Base-by-base conservation (phyloP, 2,888 invertebrate genomes). In the Zaprionus obscuricornis region DNA sequence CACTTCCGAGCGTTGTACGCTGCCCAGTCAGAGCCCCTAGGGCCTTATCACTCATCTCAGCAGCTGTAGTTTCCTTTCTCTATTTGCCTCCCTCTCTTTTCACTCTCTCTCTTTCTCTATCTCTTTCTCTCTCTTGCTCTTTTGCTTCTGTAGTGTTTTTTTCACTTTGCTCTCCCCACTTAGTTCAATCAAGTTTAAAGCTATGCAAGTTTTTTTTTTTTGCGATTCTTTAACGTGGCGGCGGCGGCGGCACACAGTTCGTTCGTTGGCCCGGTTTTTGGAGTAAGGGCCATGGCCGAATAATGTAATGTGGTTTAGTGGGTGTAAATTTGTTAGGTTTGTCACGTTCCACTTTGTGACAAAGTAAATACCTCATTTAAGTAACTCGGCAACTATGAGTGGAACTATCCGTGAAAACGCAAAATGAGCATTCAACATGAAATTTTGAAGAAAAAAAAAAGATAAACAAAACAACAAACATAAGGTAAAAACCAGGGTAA, bases 291-390 rank as follows among this genome's bases (percentile, higher is more conserved):
- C 66, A 59, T 60, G 70, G 59, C 60, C 63, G 49, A 70, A 63
- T 64, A 70, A 74, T 67, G 66, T 64, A 70, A 74, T 67, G 75
- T 67, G 75, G 78, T 54, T 75, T 73, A 76, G 65, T 73, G 65
- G 67, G 78, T 76, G 76, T 58, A 66, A 70, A 71, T 76, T 67
- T 62, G 64, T 55, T 34, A 52, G 57, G 56, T 67, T 67, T 71
- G 76, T 75, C 76, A 76, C 78, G 76, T 76, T 59, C 33, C 49
- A 42, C 37, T 14, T 33, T 34, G 58, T 24, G 58, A 67, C 67
- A 64, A 64, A 67, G 71, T 67, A 70, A 70, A 70, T 70, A 70
- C 54, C 67, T 67, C 64, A 64, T 70, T 70, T 50, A 27, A 36
- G 13, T 20, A 27, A 11, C 17, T 39, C 36, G 20, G 46, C 36